phyloP scores from a whole-genome alignment of 2,888 invertebrate genomes.

The Heliconius ethilla region DNA sequence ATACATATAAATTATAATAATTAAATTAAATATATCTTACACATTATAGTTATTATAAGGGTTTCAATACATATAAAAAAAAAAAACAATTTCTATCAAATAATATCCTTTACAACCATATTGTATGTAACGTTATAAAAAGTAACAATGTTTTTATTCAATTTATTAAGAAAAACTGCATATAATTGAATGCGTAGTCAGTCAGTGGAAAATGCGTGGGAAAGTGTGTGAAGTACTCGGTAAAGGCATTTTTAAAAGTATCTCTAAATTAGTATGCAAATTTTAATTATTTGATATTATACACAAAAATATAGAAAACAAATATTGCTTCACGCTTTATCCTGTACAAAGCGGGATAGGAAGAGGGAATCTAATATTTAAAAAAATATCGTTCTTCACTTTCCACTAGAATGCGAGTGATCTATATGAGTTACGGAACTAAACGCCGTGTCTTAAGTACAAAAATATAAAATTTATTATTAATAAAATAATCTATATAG shows the following conservation, averaged over 20 bases:
- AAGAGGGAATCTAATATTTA: no score
- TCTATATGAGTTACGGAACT: background rate
- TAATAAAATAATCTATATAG: background rate
- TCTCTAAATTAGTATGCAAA: background rate
- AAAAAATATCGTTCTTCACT: background rate
- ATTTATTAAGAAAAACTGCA: constrained; percentile 41
- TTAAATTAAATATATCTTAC: no score
- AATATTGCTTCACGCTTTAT: no score
- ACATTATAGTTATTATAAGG: no score
- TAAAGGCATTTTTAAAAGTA: constrained; percentile 28
- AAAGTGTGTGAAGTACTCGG: constrained; percentile 42
- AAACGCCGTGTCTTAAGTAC: background rate
- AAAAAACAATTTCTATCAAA: no score
- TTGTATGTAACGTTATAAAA: background rate
- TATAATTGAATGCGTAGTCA: constrained; percentile 44
- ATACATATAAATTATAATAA: no score
- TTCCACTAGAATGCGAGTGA: background rate
- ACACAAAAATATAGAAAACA: background rate
- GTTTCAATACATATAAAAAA: no score
- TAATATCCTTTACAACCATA: background rate
- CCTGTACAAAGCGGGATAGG: no score
- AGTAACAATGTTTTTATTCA: constrained; percentile 32
- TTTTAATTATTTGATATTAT: background rate
- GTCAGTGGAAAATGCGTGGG: constrained; percentile 49
- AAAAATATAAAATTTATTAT: no score